Evolutionary conservation across 2,797 vertebrate genomes (phyloP).

Genomic region (Ciconia nigra): DNA sequence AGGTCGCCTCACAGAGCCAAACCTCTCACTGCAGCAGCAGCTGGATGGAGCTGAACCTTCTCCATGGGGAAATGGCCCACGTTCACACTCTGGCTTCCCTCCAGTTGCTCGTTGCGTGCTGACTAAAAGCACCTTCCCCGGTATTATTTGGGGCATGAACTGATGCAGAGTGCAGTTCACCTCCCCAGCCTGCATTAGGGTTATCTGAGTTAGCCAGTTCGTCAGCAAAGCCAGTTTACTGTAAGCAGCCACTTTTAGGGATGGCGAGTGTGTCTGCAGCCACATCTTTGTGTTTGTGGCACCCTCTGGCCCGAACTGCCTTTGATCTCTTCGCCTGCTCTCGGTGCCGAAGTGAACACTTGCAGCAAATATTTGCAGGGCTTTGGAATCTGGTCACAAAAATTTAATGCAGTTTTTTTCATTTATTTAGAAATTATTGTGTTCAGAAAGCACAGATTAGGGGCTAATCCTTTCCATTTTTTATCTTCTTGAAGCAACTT

Average conservation of each 20-base stretch:
- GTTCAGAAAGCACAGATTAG: neutral
- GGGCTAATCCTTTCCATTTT: neutral
- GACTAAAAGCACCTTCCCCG: neutral
- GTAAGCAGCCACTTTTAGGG: neutral
- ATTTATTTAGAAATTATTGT: neutral
- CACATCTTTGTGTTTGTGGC: neutral
- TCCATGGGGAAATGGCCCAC: neutral
- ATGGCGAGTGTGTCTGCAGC: neutral
- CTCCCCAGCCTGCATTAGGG: neutral
- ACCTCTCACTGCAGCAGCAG: neutral
- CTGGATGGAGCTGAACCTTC: neutral
- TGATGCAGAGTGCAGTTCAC: accelerated
- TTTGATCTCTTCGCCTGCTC: neutral
- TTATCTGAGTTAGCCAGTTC: neutral
- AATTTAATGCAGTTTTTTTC: neutral
- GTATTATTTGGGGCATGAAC: neutral
- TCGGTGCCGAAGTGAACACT: accelerated
- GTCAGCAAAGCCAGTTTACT: neutral
- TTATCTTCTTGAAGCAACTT: neutral
- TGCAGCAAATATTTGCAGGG: neutral
- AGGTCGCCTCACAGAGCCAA: neutral
- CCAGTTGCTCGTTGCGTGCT: neutral
- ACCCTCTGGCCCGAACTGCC: neutral
- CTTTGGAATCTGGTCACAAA: neutral
- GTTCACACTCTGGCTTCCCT: neutral